Base-by-base conservation (phyloP, 2,888 invertebrate genomes). In the Antitype chi region DNA sequence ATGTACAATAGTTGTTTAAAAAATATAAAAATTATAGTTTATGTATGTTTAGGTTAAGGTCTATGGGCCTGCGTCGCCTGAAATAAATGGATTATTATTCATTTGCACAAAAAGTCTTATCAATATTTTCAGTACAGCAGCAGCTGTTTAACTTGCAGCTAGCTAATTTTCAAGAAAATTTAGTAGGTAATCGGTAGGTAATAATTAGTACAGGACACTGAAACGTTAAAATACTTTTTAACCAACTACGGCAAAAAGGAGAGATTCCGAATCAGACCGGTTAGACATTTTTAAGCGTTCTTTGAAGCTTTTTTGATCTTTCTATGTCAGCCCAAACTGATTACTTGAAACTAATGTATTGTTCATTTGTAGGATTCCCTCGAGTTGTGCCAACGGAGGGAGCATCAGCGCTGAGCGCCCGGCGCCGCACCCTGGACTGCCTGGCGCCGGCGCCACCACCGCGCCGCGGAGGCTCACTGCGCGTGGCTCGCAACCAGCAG, bases 301-400 rank as follows among this genome's bases (percentile, higher is more conserved):
- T 32, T 32, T 15, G 7, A 47, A 28, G 25, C 11, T 25, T n/a
- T 59, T 74, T 9, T 43, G 0, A 7, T 20, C 0, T 57, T 62
- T 53, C 8, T 13, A 23, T 25, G 23, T 32, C 23, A 17, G 9
- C 1, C 13, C 13, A 52, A 23, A 11, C 13, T 8, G 9, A 6
- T 52, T n/a, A 17, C 13, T 17, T 32, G 8, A 32, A 32, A 28
- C 15, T 25, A 62, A 60, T 17, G 1, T 5, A 20, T 25, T 52
- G 25, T 66, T 52, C 38, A 13, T 75, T 66, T 47, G 32, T 76
- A 96, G 98, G 98, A 32, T 98, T 98, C 90, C 98, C 98, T 3
- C 98, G 98, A 89, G 98, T 98, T 80, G 96, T 98, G 74, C 98
- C 98, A 6, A 97, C 97, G 47, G 98, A 98, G 62, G 98, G 98